A percentile compares a stretch with the other conserved stretches of the same genome.
Evolutionary conservation across 2,797 vertebrate genomes (phyloP).

Genomic region (Mormyrus proboscirostris): DNA sequence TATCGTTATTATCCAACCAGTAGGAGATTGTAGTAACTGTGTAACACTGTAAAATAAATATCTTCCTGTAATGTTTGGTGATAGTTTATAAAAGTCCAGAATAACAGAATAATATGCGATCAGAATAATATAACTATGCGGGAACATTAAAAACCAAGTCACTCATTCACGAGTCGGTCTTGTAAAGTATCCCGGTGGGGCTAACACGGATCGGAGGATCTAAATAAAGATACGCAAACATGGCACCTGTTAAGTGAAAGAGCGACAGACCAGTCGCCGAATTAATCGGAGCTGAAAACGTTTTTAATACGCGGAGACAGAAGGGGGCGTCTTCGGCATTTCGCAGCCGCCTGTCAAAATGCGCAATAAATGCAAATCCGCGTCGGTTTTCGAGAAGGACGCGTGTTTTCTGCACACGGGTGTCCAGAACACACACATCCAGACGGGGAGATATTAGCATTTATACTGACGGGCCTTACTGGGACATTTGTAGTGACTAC

Average conservation of each 20-base stretch:
- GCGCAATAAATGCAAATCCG: background rate
- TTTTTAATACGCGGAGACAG: background rate
- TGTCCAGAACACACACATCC: background rate
- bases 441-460: background rate
- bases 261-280: background rate
- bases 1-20: background rate
- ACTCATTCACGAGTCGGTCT: background rate
- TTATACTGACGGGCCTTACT: background rate
- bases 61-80: background rate
- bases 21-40: background rate
- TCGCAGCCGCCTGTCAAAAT: background rate
- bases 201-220: background rate
- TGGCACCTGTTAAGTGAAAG: conserved; percentile 36
- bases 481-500: background rate
- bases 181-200: background rate
- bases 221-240: conserved; percentile 44
- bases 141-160: background rate
- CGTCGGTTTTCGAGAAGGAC: background rate
- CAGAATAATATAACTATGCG: background rate
- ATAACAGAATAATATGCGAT: background rate
- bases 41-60: background rate
- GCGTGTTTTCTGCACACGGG: background rate
- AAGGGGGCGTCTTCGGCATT: background rate
- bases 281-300: background rate
- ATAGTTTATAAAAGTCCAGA: background rate